These are phyloP conservation scores for Saguinus midas DNA, from an alignment of 2,113 vertebrate genomes.

Conservation along the genomic window DNA sequence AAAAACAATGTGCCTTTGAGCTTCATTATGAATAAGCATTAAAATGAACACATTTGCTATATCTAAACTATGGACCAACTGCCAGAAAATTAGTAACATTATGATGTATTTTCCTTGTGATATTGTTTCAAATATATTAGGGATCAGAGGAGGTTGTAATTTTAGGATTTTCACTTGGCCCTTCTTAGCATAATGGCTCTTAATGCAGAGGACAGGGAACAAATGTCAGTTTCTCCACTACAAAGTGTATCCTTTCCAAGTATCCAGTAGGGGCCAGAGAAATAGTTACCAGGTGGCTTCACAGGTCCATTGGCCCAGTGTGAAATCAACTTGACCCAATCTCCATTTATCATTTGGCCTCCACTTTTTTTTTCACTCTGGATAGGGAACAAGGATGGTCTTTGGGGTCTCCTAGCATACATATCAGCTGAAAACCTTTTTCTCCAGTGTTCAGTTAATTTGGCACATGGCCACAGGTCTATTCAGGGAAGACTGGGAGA, in stretches of 20 bases:
- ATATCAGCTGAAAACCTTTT: background rate
- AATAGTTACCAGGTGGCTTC: background rate
- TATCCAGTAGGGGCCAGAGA: background rate
- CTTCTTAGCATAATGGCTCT: background rate
- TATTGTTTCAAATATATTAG: slow-evolving; percentile 15
- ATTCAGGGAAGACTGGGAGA: background rate
- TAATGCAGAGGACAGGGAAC: background rate
- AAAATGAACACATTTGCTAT: background rate
- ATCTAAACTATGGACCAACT: background rate
- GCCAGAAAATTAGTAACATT: background rate
- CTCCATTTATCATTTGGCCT: background rate
- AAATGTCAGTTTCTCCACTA: background rate
- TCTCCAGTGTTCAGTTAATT: background rate
- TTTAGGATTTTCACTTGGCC: background rate
- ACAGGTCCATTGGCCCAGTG: background rate
- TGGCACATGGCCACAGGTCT: background rate
- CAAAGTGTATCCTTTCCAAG: background rate
- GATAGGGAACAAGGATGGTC: background rate
- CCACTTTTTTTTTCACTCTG: background rate
- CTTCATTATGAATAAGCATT: background rate
- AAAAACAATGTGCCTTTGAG: background rate
- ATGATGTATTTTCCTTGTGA: background rate
- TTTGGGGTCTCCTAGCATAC: background rate
- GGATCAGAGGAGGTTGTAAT: background rate
- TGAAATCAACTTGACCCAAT: background rate